These are phyloP conservation scores for Falco punctatus DNA, from an alignment of 2,113 vertebrate species.

Conservation along the genomic window DNA sequence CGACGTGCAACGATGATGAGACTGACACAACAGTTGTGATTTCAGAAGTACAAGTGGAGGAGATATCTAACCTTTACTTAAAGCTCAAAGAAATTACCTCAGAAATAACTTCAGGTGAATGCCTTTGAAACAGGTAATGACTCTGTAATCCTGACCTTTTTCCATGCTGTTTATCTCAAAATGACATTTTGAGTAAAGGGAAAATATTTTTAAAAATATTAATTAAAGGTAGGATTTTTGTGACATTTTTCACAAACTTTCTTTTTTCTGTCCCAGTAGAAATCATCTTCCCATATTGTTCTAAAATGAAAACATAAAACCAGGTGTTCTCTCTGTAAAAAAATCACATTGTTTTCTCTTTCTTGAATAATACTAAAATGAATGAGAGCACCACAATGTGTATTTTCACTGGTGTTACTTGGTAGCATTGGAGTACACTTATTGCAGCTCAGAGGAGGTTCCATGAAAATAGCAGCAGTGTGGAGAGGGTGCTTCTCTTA, in stretches of 20 bases:
- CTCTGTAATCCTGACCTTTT: neutral
- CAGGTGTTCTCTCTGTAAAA: neutral
- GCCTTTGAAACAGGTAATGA: neutral
- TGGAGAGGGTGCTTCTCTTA: neutral
- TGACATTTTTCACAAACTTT: neutral
- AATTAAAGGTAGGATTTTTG: neutral
- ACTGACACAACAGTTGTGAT: neutral
- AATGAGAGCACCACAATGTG: neutral
- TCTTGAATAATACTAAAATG: neutral
- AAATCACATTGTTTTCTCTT: neutral
- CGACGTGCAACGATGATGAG: fast-evolving
- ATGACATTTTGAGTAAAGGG: neutral
- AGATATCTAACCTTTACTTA: neutral
- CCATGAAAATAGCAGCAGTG: neutral
- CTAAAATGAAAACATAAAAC: neutral
- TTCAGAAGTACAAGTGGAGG: neutral
- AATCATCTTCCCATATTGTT: neutral
- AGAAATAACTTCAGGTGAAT: neutral
- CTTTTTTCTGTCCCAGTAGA: neutral
- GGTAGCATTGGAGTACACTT: neutral
- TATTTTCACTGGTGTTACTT: neutral
- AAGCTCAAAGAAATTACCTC: neutral
- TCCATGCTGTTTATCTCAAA: neutral
- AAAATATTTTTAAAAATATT: neutral
- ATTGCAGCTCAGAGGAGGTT: neutral